These are phyloP conservation scores for Meloidogyne exigua DNA, from an alignment of 1,140 invertebrate genomes.

Conservation along the genomic window DNA sequence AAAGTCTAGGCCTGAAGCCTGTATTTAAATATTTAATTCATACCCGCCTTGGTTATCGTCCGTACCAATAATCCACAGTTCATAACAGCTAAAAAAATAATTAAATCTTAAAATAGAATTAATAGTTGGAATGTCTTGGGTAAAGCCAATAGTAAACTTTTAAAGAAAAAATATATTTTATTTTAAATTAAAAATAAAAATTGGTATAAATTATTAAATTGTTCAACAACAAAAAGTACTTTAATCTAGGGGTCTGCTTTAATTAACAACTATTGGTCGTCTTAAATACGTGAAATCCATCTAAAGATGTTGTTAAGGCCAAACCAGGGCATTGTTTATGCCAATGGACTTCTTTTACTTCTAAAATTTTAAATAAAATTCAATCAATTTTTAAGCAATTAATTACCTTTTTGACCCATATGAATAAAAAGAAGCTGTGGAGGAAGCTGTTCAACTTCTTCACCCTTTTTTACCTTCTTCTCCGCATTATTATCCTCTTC, in stretches of 20 bases:
- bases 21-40: neutral
- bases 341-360: conserved; percentile 96
- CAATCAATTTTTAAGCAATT: neutral
- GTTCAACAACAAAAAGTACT: neutral
- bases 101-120: neutral
- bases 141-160: neutral
- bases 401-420: conserved; percentile 79
- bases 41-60: neutral
- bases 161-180: neutral
- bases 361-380: conserved; percentile 13
- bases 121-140: neutral
- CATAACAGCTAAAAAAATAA: neutral
- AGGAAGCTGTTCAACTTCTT: conserved; percentile 71
- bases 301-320: conserved; percentile 86
- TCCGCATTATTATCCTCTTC: conserved; percentile 66
- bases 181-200: neutral
- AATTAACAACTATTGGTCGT: conserved; percentile 86
- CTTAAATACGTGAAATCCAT: conserved; percentile 93
- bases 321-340: conserved; percentile 89
- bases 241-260: neutral
- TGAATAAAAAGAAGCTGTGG: conserved; percentile 95
- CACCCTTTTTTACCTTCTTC: conserved; percentile 68
- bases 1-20: too few relatives aligned
- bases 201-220: neutral
- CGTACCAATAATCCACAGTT: neutral